Percentiles rank a stretch among this genome's conserved stretches.
Evolutionary conservation across 1,140 invertebrate genomes (phyloP).

Genomic region (Atopsyche davidsoni): DNA sequence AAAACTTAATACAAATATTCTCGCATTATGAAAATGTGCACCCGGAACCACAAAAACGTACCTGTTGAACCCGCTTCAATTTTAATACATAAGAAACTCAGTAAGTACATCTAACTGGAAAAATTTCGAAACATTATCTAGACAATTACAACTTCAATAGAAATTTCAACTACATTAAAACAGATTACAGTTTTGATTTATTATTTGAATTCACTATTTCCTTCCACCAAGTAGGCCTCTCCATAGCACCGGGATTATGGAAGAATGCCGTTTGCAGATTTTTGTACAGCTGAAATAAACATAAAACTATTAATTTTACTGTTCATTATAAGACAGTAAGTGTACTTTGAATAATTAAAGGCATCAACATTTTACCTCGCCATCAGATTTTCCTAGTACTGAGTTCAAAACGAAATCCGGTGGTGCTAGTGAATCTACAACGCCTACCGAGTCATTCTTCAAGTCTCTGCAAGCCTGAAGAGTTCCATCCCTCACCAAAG

Average conservation of each 20-base stretch:
- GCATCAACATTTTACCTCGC: constrained; percentile 54
- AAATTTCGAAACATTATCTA: too few species aligned
- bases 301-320: constrained; percentile 18
- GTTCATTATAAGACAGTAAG: constrained; percentile 40
- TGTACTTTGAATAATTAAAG: constrained; percentile 38
- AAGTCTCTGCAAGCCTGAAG: constrained; percentile 56
- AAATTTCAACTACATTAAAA: too few species aligned
- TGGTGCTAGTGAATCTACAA: constrained; percentile 67
- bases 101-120: too few species aligned
- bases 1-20: too few species aligned
- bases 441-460: constrained; percentile 64
- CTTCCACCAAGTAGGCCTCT: constrained; percentile 73
- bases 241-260: constrained; percentile 61
- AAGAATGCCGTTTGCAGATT: constrained; percentile 72
- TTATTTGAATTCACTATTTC: constrained; percentile 50
- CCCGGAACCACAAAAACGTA: too few species aligned
- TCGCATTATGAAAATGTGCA: too few species aligned
- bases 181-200: constrained; percentile 19
- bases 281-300: constrained; percentile 66
- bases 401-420: constrained; percentile 77
- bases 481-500: constrained; percentile 51
- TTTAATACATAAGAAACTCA: too few species aligned
- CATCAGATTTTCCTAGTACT: constrained; percentile 76
- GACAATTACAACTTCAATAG: too few species aligned
- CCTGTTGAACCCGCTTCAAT: too few species aligned